phyloP scores from a whole-genome alignment of 2,797 vertebrate genomes.

The Falco rusticolus region DNA sequence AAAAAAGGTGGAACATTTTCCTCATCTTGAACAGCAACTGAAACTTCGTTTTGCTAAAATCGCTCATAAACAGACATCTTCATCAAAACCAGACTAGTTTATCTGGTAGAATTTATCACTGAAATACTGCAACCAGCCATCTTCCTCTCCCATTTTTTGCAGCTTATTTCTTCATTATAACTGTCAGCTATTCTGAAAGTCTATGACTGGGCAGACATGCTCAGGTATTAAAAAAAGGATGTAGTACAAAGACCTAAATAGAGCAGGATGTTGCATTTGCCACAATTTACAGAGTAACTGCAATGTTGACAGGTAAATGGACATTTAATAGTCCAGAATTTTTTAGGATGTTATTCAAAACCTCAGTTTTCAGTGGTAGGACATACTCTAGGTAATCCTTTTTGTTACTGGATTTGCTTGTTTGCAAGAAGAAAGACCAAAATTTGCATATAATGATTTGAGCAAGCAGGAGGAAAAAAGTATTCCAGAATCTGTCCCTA shows the following conservation, averaged over 20 bases:
- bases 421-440: neutral
- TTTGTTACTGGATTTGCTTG: neutral
- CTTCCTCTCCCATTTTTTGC: neutral
- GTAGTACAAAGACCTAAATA: neutral
- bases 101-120: neutral
- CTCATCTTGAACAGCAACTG: neutral
- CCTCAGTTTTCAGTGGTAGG: neutral
- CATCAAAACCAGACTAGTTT: neutral
- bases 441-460: neutral
- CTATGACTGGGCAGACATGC: neutral
- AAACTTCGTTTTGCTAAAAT: neutral
- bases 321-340: neutral
- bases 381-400: neutral
- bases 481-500: neutral
- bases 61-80: neutral
- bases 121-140: neutral
- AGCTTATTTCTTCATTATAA: neutral
- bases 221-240: neutral
- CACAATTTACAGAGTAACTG: neutral
- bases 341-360: neutral
- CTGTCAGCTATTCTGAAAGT: neutral
- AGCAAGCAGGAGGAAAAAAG: neutral
- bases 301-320: neutral
- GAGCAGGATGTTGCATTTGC: neutral
- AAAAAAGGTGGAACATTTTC: neutral